phyloP scores from a whole-genome alignment of 1,140 invertebrate genomes.

The Heliconius eleuchia region DNA sequence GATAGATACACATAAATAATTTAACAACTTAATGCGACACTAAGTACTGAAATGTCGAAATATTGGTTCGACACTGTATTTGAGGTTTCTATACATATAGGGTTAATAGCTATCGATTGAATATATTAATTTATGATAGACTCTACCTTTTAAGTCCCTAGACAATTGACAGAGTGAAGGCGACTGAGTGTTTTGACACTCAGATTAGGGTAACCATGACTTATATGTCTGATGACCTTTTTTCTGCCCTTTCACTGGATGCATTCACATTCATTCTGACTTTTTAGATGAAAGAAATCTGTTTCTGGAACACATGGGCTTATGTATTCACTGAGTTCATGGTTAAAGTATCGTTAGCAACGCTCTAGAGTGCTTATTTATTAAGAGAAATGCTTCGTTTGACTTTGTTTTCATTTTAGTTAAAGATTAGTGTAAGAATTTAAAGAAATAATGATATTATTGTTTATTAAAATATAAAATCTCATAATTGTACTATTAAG shows the following conservation, averaged over 20 bases:
- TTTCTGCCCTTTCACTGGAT: not conserved
- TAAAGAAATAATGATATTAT: not conserved
- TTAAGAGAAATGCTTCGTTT: not conserved
- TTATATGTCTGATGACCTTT: not conserved
- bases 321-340: constrained; percentile 1
- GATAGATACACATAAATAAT: not conserved
- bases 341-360: constrained; percentile 2
- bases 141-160: not conserved
- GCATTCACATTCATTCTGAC: not conserved
- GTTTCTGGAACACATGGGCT: not conserved
- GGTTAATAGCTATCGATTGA: not conserved
- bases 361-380: constrained; percentile 1
- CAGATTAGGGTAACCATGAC: not conserved
- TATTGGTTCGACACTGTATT: not conserved
- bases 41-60: not conserved
- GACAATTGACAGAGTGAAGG: not conserved
- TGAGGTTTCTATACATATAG: not conserved
- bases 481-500: too few species aligned
- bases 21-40: constrained; percentile 4
- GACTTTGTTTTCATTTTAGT: not conserved
- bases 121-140: not conserved
- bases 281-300: constrained; percentile 3
- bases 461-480: too few species aligned
- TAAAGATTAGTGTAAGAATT: not conserved
- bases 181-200: not conserved